Evolutionary conservation across 2,113 vertebrate genomes (phyloP).

Genomic region (Onychostruthus taczanowskii): DNA sequence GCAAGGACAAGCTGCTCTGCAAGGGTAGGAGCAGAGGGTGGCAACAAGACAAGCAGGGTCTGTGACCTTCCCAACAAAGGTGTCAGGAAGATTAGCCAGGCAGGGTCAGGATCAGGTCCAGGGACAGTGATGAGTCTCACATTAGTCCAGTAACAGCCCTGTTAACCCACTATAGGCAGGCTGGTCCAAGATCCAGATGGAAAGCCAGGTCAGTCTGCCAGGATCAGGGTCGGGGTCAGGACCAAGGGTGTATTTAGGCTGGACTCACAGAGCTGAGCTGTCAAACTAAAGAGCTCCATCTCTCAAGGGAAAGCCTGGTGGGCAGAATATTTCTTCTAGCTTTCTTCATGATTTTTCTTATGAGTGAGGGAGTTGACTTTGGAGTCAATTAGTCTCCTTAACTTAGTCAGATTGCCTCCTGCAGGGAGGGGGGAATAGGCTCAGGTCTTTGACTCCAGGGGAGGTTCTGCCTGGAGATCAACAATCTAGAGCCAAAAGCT

Average conservation of each 20-base stretch:
- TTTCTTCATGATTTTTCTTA: neutral
- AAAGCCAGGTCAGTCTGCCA: neutral
- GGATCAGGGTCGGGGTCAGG: neutral
- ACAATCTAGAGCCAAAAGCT: neutral
- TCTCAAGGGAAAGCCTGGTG: neutral
- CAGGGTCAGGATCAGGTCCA: neutral
- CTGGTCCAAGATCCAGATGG: neutral
- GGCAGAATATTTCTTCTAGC: neutral
- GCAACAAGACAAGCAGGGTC: neutral
- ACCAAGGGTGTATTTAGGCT: neutral
- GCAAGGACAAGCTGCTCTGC: neutral
- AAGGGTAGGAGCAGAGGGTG: neutral
- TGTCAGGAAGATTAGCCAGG: neutral
- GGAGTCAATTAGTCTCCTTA: neutral
- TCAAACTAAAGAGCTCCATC: neutral
- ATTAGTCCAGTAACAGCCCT: neutral
- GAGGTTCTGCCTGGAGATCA: neutral
- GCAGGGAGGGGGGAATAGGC: fast-evolving
- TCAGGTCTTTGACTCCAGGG: neutral
- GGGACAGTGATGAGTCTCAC: neutral
- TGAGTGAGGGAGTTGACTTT: neutral
- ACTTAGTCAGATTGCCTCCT: neutral
- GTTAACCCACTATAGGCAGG: neutral
- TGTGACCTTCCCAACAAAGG: neutral
- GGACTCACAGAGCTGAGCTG: neutral